Evolutionary conservation across 2,888 invertebrate species (phyloP), one percentile per base, ranked within the genome.

Genomic region (Phragmatobia fuliginosa): DNA sequence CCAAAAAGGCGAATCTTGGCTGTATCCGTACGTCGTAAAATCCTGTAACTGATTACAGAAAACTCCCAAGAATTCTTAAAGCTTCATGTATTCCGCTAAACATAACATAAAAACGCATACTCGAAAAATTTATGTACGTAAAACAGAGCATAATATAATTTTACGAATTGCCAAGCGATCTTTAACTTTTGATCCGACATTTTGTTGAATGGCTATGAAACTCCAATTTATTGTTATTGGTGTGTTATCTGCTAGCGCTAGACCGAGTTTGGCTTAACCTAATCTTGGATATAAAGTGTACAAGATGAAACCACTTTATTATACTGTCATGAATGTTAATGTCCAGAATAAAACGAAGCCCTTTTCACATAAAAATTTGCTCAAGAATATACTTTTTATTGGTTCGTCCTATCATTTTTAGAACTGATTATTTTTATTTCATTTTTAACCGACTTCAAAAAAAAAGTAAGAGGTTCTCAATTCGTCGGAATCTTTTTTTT

Each of bases 91-190:
- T 62, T 41, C 18, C 31, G 21, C 10, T 10, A 62, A 25, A 38
- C n/a, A 2, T 61, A 25, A 8, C 18, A 3, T 28, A 21, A 41
- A 28, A 56, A 25, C n/a, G 38, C 28, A 1, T 38, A 38, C 28
- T 10, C 18, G 6, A 63, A 1, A 63, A 63, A 49, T 49, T 21
- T 14, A 49, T 49, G 63, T 63, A 32, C 36, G 38, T 56, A 16
- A 59, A 59, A 63, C 68, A 41, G 36, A 58, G 63, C 45, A 25
- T 58, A 68, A 68, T 62, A 49, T 68, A 16, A 63, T 61, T 67
- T 67, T 68, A 79, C 68, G 73, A 79, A 77, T 68, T 70, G 69
- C 66, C 52, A 14, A 52, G 62, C 68, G 63, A 71, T 66, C 82
- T 25, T 73, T 64, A 71, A 79, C 64, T 68, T 67, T 52, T 64